Conservation (phyloP, 2,888 invertebrate species). For the Ophioninae sp. region DNA sequence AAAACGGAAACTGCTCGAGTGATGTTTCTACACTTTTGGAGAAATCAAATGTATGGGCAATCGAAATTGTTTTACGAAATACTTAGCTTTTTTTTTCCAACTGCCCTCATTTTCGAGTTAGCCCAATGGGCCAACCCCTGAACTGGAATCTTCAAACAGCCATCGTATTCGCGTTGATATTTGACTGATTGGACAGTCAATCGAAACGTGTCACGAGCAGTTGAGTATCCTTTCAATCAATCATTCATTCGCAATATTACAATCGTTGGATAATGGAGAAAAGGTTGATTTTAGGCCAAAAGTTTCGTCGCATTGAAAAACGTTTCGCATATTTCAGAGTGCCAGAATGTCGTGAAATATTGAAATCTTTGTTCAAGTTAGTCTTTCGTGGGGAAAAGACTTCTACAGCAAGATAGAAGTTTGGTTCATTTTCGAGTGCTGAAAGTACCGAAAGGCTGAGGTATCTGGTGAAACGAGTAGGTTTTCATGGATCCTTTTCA, state of each 20-base stretch:
- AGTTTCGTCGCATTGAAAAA: slow-evolving; percentile 15
- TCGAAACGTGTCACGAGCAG: background rate
- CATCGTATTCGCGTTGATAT: background rate
- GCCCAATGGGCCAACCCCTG: no score
- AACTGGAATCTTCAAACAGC: background rate
- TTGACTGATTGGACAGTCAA: background rate
- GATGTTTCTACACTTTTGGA: background rate
- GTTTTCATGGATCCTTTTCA: slow-evolving; percentile 40
- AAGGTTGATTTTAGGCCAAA: background rate
- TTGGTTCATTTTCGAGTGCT: slow-evolving; percentile 36
- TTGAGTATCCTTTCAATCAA: background rate
- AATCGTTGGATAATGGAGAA: background rate
- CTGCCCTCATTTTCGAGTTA: background rate
- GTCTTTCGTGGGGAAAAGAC: slow-evolving; percentile 10
- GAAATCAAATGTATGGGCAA: background rate
- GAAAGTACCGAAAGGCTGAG: slow-evolving; percentile 37
- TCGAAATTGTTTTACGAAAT: background rate
- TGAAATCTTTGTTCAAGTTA: slow-evolving; percentile 50
- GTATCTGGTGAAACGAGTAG: slow-evolving; percentile 45
- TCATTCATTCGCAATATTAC: background rate
- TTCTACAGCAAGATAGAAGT: slow-evolving; percentile 46
- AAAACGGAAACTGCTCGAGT: background rate
- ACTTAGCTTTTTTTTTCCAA: background rate
- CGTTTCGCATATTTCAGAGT: background rate
- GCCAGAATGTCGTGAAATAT: slow-evolving; percentile 27